Evolutionary conservation across 2,888 invertebrate genomes (phyloP), one percentile per base, ranked within the genome.

Genomic region (Meganola albula): DNA sequence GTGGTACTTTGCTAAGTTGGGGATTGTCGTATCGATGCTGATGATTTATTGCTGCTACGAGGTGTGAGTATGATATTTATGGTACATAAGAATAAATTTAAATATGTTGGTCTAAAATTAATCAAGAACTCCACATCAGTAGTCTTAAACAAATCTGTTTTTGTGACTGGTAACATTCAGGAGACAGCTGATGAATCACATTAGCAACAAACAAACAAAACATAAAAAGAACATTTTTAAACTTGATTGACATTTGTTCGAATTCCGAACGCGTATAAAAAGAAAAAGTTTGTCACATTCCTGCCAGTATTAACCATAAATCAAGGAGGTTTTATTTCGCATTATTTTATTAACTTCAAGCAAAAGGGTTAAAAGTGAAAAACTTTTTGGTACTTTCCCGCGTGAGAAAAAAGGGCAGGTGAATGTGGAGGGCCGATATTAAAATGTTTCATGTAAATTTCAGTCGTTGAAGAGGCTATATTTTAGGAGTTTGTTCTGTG

Each of bases 371-470:
- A 62, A 53, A 46, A 59, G 52, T 47, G 44, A 51, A 46, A 52
- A 45, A 45, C 39, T 46, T 48, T 41, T 51, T 48, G 39, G 46
- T 63, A 63, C 68, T 64, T 74, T 75, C 69, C 62, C 64, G 70
- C 78, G 79, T 78, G 83, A 74, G 83, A 84, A 83, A 82, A 79
- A 78, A 70, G 65, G 69, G 71, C 78, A 83, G 83, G 83, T 82
- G 77, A 55, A 60, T 51, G 52, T 58, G 52, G 37, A 56, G 55
- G 57, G 61, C 60, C 62, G 62, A 80, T 85, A 85, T 84, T 85
- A 85, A 84, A 85, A 83, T 84, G 84, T 84, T 85, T 76, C 80
- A 85, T 85, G 84, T 77, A 83, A 85, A 85, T 85, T 80, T 79
- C 71, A 75, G 71, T 57, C 73, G 72, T 66, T 68, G 58, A 63